phyloP scores from a whole-genome alignment of 92 coral and sea anemone species.

The Scolanthus callimorphus region DNA sequence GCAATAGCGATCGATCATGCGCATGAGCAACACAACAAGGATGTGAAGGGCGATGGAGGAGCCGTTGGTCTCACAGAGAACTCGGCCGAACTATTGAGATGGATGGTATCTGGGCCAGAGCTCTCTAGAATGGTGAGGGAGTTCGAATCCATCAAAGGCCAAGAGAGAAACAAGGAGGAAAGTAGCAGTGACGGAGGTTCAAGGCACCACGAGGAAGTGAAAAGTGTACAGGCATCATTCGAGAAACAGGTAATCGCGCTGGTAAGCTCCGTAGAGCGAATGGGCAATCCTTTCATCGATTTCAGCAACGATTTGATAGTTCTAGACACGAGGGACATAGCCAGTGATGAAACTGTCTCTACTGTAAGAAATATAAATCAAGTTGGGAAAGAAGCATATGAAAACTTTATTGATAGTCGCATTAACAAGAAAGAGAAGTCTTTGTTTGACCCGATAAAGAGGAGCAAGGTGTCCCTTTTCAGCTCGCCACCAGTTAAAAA shows the following conservation, averaged over 20 bases:
- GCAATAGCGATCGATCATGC: constrained; percentile 5
- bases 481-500: constrained; percentile 3
- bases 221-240: constrained; percentile 26
- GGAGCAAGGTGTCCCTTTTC: constrained; percentile 50
- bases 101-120: constrained; percentile 5
- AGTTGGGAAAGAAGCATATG: constrained; percentile 40
- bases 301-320: constrained; percentile 28
- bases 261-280: no score
- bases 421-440: no score
- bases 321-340: constrained; percentile 53
- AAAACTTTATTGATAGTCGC: no score
- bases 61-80: constrained; percentile 7
- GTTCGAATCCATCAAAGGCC: no score
- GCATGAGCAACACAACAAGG: constrained; percentile 5
- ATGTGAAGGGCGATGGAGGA: constrained; percentile 5
- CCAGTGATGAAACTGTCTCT: no score
- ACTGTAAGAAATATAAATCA: no score
- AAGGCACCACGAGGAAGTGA: constrained; percentile 35
- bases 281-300: no score
- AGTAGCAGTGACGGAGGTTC: not conserved
- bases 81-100: not conserved
- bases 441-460: no score
- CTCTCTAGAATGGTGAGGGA: no score
- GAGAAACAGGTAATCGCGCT: constrained; percentile 35
- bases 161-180: not conserved